phyloP scores from a whole-genome alignment of 2,888 invertebrate genomes.

The Drepanosiphum platanoidis region DNA sequence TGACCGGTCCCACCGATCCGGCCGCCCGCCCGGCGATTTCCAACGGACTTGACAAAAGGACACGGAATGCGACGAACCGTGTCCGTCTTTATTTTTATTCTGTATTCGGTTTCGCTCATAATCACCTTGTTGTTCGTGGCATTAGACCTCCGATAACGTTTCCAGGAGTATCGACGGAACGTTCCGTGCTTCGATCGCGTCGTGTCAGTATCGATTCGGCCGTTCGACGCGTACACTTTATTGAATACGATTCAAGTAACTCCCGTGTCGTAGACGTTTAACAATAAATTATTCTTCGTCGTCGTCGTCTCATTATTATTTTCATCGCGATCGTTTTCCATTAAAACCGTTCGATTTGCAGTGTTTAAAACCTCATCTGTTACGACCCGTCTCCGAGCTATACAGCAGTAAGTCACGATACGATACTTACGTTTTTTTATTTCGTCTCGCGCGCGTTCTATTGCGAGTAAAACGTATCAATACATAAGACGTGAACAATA shows the following conservation, averaged over 20 bases:
- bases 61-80: neutral
- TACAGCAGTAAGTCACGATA: neutral
- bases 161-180: neutral
- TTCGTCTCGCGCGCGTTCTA: neutral
- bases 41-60: neutral
- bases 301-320: too few species aligned
- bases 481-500: neutral
- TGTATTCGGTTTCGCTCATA: neutral
- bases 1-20: neutral
- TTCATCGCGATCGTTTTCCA: too few species aligned
- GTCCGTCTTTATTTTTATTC: neutral
- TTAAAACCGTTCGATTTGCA: neutral
- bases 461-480: neutral
- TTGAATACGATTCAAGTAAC: too few species aligned
- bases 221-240: too few species aligned
- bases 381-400: neutral
- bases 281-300: too few species aligned
- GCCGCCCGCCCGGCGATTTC: neutral
- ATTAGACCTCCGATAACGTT: neutral
- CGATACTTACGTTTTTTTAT: neutral
- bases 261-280: too few species aligned
- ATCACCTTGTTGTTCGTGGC: neutral
- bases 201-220: too few species aligned
- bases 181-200: neutral
- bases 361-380: neutral